Base-by-base conservation (phyloP, 2,113 vertebrate genomes). In the Malurus alboscapulatus region DNA sequence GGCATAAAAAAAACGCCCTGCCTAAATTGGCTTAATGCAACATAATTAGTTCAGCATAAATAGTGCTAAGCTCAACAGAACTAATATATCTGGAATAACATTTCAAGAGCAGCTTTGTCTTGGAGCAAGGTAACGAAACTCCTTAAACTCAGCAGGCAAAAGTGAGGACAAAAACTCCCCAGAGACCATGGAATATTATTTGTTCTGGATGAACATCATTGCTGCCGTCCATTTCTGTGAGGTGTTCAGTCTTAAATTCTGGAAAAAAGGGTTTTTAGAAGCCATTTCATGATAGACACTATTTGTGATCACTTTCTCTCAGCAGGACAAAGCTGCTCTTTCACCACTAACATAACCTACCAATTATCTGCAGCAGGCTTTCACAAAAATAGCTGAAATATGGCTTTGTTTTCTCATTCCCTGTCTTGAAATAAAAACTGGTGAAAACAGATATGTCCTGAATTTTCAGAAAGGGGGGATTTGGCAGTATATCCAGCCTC, bases 281-380 rank as follows among this genome's bases (percentile, higher is more conserved):
- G 38, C n/a, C 34, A 47, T 82, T 87, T 88, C 18, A 16, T 3
- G 5, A 75, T 12, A 63, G 48, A 65, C 2, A 51, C 40, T 78
- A 72, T 74, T 63, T 92, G 63, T 61, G 68, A 80, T 75, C 79
- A 59, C 78, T 75, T 76, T 84, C 40, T 94, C 65, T 86, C 68
- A 90, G 85, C 83, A 93, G 84, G 88, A 76, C 44, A 84, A 88
- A 94, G 40, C 47, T 77, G 50, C 30, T 80, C 47, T 92, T 92
- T 95, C 90, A 65, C 57, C 2, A 32, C 91, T 79, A 75, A 67
- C 51, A 61, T 6, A 73, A 89, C 65, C 77, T 36, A 16, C 38
- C 51, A 54, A 29, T 72, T 94, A 69, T 22, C 57, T 68, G 65
- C 40, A 77, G 48, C 48, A 84, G 53, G 59, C 44, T 95, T 87